Evolutionary conservation across 2,113 vertebrate species (phyloP), one percentile per base, ranked within the genome.

Genomic region (Trichechus manatus): DNA sequence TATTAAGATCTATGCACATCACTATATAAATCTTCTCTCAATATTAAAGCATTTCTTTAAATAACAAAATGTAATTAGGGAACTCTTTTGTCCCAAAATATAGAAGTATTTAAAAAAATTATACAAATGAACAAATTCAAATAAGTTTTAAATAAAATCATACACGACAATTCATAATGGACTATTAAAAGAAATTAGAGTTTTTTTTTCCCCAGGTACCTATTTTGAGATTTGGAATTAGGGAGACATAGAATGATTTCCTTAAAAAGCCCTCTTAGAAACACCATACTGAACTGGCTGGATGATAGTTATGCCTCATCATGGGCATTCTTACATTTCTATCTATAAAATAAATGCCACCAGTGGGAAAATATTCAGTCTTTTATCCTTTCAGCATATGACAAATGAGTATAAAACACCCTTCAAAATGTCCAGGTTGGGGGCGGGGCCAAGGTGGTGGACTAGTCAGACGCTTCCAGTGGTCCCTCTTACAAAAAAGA

Each of bases 1-100:
- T 80, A 90, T 86, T 64, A 66, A 75, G 22, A 93, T 39, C 36
- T 87, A 56, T 91, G 75, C 33, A 81, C 70, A 68, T 72, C 47
- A 95, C 39, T 90, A 87, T 82, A 7, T 77, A 87, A 87, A 87
- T 63, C 93, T 90, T 75, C 82, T 72, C 39, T 79, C 86, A 90
- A 72, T 63, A 85, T 89, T 85, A 50, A 14, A 66, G 89, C 59
- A 61, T 89, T 94, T 88, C 31, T 74, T 96, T 70, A 97, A 80
- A 89, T 36, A 94, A 72, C 39, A 93, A 90, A 84, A 64, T 50
- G 1, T 81, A 94, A 96, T 39, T 68, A 63, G 64, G 74, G 11
- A 94, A 89, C 5, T 56, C 72, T 77, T 89, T 53, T 92, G 6
- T 87, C 25, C 59, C 36, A 93, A 93, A 89, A 93, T 92, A 85